Percentiles rank a stretch among this genome's conserved stretches.
phyloP scores from a whole-genome alignment of 2,113 vertebrate genomes.

The Calidris pygmaea region DNA sequence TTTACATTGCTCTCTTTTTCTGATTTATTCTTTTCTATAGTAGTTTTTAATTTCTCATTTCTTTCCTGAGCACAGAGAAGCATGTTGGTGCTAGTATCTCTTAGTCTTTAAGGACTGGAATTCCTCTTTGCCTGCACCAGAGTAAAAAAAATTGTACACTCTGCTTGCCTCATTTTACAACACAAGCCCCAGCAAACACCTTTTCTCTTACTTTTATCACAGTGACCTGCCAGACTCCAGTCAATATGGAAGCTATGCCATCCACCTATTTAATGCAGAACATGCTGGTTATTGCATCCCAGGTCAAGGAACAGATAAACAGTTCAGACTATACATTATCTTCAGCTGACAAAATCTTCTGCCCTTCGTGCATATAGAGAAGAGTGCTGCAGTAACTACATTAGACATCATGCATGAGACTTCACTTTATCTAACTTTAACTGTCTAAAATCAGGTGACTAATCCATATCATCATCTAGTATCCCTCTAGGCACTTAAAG shows the following conservation, averaged over 20 bases:
- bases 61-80: background rate
- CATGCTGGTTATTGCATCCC: background rate
- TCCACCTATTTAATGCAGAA: slow-evolving; percentile 17
- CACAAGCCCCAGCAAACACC: background rate
- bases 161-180: background rate
- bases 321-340: slow-evolving; percentile 15
- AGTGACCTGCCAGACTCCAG: background rate
- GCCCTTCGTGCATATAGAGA: background rate
- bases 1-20: background rate
- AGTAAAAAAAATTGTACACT: background rate
- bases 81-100: background rate
- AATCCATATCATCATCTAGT: background rate
- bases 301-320: slow-evolving; percentile 28
- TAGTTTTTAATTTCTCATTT: background rate
- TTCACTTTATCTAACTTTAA: slow-evolving; percentile 11
- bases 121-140: background rate
- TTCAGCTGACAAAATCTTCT: slow-evolving; percentile 32
- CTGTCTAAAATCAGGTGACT: slow-evolving; percentile 21
- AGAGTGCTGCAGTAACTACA: background rate
- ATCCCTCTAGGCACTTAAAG: background rate
- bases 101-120: background rate
- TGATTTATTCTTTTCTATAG: background rate
- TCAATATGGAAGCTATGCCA: background rate
- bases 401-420: background rate
- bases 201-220: slow-evolving; percentile 19